phyloP scores from a whole-genome alignment of 1,140 invertebrate genomes.

The Ceratina calcarata region DNA sequence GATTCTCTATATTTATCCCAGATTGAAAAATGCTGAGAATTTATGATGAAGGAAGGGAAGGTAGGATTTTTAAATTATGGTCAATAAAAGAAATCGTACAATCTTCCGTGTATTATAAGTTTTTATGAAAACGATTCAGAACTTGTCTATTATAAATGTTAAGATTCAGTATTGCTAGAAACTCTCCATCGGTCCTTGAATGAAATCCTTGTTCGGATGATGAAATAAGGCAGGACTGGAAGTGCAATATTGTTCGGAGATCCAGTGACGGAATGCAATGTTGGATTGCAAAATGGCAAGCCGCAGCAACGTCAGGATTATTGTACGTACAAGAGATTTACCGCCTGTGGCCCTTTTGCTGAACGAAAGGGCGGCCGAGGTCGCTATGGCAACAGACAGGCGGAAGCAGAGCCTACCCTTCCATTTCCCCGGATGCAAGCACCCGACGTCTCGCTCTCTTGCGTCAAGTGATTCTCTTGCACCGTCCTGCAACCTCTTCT shows the following conservation, averaged over 20 bases:
- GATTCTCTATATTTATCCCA: not conserved
- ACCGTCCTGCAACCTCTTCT: conserved; percentile 47
- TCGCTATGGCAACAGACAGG: conserved; percentile 78
- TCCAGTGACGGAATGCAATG: conserved; percentile 40
- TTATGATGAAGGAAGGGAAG: not conserved
- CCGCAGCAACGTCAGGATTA: conserved; percentile 71
- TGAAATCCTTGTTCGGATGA: conserved; percentile 8
- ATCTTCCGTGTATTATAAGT: too few relatives aligned
- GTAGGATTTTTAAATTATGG: too few relatives aligned
- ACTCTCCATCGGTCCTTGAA: too few relatives aligned
- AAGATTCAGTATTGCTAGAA: too few relatives aligned
- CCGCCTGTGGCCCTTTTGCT: conserved; percentile 74
- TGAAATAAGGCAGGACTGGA: conserved; percentile 6
- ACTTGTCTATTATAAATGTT: too few relatives aligned
- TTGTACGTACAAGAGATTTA: conserved; percentile 79
- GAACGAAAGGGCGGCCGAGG: conserved; percentile 71
- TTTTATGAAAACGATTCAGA: too few relatives aligned
- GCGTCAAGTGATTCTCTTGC: conserved; percentile 72
- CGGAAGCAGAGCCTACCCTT: conserved; percentile 68
- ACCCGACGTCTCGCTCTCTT: conserved; percentile 62
- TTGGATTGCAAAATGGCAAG: conserved; percentile 73
- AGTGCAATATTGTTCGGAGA: conserved; percentile 4
- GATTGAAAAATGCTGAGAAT: too few relatives aligned
- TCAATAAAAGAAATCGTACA: too few relatives aligned
- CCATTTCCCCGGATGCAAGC: conserved; percentile 65